phyloP scores from a whole-genome alignment of 2,797 vertebrate genomes.

The Esox masquinongy region DNA sequence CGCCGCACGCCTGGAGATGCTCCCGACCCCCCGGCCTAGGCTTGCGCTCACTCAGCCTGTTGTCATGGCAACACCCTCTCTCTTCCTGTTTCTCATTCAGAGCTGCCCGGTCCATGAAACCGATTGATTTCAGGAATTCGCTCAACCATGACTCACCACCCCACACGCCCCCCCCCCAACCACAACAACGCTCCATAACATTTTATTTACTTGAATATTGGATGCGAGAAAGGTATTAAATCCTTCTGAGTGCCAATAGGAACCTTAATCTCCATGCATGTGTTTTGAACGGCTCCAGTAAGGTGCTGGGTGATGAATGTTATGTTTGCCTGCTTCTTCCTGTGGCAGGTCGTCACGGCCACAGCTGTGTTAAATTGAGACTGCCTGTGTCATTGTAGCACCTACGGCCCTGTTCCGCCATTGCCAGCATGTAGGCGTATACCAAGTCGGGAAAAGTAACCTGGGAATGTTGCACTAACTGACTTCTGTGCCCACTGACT shows the following conservation, averaged over 20 bases:
- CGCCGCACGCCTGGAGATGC: conserved; percentile 66
- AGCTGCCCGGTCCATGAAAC: conserved; percentile 80
- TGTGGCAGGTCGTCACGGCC: background rate
- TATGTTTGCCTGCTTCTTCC: background rate
- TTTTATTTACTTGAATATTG: conserved; percentile 3
- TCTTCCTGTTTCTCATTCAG: conserved; percentile 87
- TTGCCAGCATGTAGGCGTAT: background rate
- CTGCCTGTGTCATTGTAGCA: background rate
- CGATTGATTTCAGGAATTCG: conserved; percentile 83
- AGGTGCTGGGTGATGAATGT: background rate
- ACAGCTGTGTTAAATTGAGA: background rate
- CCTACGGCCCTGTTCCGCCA: background rate
- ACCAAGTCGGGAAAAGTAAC: conserved; percentile 16
- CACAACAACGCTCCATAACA: background rate
- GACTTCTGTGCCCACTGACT: conserved; percentile 41
- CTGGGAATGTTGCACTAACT: conserved; percentile 35
- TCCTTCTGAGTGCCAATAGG: background rate
- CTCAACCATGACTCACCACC: conserved; percentile 70
- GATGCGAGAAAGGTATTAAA: background rate
- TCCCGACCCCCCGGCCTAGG: conserved; percentile 55
- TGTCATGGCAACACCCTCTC: conserved; percentile 87
- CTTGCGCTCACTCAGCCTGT: conserved; percentile 81
- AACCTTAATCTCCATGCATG: conserved; percentile 1
- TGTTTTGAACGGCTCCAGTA: background rate
- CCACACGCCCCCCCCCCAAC: background rate